Conservation (phyloP, 2,797 vertebrate genomes). For the Myotis daubentonii region DNA sequence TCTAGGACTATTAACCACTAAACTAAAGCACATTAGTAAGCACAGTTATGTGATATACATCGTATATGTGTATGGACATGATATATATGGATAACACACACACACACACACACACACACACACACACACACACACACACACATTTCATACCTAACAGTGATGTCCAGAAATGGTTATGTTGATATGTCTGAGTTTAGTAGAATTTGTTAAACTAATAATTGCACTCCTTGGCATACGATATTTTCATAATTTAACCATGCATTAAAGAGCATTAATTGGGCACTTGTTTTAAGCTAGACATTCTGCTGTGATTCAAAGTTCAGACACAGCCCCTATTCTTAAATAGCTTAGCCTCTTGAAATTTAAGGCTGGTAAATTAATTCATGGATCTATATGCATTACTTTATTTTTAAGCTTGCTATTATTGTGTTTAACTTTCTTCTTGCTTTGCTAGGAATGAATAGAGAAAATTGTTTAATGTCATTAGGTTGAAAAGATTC, state of each 20-base stretch:
- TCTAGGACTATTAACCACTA: background rate
- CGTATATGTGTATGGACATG: background rate
- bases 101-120: background rate
- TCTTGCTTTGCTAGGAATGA: constrained; percentile 30
- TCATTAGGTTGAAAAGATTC: background rate
- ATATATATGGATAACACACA: background rate
- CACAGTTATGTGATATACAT: background rate
- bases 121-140: background rate
- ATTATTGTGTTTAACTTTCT: background rate
- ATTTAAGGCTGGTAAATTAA: background rate
- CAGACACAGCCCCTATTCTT: background rate
- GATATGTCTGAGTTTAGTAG: background rate
- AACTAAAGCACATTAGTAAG: background rate
- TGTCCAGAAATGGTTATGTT: constrained; percentile 21
- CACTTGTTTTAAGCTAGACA: background rate
- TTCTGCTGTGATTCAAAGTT: background rate
- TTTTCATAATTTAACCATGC: background rate
- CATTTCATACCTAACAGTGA: background rate
- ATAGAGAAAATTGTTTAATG: constrained; percentile 26
- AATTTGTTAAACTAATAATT: background rate
- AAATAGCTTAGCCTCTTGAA: background rate
- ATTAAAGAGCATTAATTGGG: background rate
- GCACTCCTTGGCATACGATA: background rate
- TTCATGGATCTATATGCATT: background rate
- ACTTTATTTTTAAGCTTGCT: constrained; percentile 36